Evolutionary conservation across 1,140 invertebrate species (phyloP), one percentile per base, ranked within the genome.

Genomic region (Kradibia gibbosae): DNA sequence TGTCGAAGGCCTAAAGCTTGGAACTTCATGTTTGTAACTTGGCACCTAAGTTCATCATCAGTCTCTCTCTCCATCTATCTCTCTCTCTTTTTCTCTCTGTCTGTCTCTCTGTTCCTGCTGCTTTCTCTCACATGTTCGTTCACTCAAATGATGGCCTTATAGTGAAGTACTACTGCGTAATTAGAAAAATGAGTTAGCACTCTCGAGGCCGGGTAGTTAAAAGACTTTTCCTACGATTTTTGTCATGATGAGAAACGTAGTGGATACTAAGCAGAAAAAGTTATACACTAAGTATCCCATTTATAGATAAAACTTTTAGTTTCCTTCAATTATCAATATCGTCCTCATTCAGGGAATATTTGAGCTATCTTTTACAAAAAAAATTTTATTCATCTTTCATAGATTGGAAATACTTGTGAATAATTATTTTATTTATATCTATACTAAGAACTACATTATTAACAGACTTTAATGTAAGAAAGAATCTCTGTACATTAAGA

Each of bases 141-240:
- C 22, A 13, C n/a, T 48, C 34, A 48, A 71, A 31, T 25, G 70
- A 50, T 50, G 42, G 34, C 42, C 70, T 15, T 45, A 79, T 82
- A 70, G 4, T 28, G 25, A 71, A 78, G 83, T 83, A 85, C 86
- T 85, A 86, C 57, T 34, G 85, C 83, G 86, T 90, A 90, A 90
- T 90, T 90, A 90, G 87, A 90, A 90, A 90, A 91, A 90, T 88
- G 89, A 91, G 89, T 91, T 91, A 90, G 83, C 85, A 42, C 83
- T 75, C 53, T 25, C 31, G 34, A 75, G 60, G 22, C 60, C n/a
- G 15, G 22, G n/a, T 72, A 72, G 78, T 83, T 71, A 67, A 60
- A 20, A 67, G 74, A 77, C 65, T 81, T 77, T 72, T 81, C 31
- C 55, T n/a, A 45, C 39, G 34, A 72, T 53, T 81, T 81, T 73